Evolutionary conservation across 2,888 invertebrate genomes (phyloP).

Genomic region (Tigriopus californicus): DNA sequence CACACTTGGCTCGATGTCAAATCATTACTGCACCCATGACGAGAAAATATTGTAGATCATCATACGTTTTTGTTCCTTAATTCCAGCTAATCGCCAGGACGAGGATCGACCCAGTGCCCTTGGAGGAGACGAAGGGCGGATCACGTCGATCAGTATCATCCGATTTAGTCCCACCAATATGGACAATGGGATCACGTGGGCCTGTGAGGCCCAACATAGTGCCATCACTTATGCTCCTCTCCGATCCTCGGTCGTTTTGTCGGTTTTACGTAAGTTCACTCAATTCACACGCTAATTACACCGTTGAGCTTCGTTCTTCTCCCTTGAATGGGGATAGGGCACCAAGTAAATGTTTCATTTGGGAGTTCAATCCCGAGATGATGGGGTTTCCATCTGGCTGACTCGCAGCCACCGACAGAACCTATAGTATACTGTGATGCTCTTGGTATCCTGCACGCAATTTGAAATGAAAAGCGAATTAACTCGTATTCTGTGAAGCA

Average conservation of each 20-base stretch:
- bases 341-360: not conserved
- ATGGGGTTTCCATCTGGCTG: not conserved
- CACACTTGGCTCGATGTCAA: not conserved
- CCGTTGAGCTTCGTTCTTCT: not conserved
- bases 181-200: conserved; percentile 71
- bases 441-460: not conserved
- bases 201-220: conserved; percentile 72
- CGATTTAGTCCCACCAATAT: conserved; percentile 49
- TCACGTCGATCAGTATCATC: not conserved
- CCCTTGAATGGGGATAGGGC: not conserved
- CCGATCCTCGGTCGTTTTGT: conserved; percentile 2
- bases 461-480: too few species aligned
- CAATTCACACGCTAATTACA: not conserved
- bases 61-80: not conserved
- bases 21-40: not conserved
- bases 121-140: conserved; percentile 1
- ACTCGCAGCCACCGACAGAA: not conserved
- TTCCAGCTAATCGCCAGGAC: conserved; percentile 1
- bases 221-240: conserved; percentile 38
- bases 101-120: not conserved
- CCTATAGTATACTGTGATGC: not conserved
- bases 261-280: conserved; percentile 6
- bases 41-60: not conserved
- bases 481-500: too few species aligned
- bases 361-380: not conserved